Evolutionary conservation across 2,797 vertebrate genomes (phyloP).

Genomic region (Artibeus jamaicensis): DNA sequence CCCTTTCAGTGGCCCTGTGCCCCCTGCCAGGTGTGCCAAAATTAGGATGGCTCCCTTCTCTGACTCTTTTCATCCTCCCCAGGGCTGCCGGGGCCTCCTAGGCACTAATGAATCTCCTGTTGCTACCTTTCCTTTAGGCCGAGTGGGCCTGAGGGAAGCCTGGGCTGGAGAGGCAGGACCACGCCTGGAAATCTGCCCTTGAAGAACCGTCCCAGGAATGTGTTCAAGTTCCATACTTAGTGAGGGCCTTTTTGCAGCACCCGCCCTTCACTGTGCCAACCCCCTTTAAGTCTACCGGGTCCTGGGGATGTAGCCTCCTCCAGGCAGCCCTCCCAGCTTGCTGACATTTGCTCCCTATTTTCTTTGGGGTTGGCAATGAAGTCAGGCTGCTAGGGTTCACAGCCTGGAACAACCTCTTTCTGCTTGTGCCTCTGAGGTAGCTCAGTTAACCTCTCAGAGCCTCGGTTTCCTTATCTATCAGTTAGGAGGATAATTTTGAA

Average conservation of each 20-base stretch:
- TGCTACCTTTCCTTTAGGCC: background rate
- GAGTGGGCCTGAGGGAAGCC: background rate
- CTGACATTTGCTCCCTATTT: background rate
- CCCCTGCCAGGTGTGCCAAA: conserved; percentile 67
- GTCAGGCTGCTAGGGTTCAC: background rate
- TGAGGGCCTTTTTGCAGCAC: background rate
- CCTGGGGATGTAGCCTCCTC: background rate
- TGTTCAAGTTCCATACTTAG: background rate
- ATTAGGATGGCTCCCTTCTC: conserved; percentile 59
- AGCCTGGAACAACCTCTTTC: background rate
- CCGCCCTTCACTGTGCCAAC: background rate
- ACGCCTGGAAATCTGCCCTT: background rate
- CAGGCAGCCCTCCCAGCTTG: conserved; percentile 21
- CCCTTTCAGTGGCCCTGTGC: conserved; percentile 52
- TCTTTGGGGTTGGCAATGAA: background rate
- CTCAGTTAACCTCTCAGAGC: background rate
- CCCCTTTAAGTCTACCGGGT: background rate
- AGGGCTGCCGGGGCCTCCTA: conserved; percentile 48
- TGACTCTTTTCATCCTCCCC: conserved; percentile 44
- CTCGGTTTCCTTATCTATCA: background rate
- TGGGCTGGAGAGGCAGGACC: background rate
- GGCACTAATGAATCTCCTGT: conserved; percentile 57
- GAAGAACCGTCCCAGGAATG: background rate
- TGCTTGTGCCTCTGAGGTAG: background rate
- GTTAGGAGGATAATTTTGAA: background rate